Conservation (phyloP, 2,797 vertebrate species). For the Potorous gilbertii region DNA sequence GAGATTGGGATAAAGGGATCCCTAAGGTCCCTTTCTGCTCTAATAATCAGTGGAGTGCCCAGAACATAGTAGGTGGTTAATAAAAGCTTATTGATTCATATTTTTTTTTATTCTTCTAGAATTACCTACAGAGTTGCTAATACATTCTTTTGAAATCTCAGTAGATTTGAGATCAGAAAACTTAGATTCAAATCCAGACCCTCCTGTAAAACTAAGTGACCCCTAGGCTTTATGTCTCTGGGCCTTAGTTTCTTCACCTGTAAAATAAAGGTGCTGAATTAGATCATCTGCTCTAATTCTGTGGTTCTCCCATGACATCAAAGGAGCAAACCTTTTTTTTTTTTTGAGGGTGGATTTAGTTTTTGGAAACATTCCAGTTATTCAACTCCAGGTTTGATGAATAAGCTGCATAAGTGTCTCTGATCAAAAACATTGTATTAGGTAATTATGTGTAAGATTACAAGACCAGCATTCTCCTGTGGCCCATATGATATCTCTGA, state of each 20-base stretch:
- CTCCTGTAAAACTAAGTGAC: not conserved
- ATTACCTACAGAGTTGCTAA: conserved; percentile 16
- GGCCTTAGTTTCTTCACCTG: not conserved
- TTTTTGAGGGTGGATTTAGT: not conserved
- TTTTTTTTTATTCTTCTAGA: conserved; percentile 38
- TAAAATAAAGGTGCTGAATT: not conserved
- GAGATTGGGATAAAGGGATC: not conserved
- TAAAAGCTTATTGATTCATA: not conserved
- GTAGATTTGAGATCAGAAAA: not conserved
- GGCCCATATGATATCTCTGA: not conserved
- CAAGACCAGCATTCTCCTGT: not conserved
- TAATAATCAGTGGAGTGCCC: not conserved
- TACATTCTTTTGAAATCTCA: conserved; percentile 5
- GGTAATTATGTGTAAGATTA: not conserved
- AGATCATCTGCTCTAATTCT: not conserved
- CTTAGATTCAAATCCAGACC: not conserved
- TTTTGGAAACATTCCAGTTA: not conserved
- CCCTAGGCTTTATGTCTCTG: not conserved
- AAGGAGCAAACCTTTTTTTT: not conserved
- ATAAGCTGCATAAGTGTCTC: not conserved
- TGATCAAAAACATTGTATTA: not conserved
- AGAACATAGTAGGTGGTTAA: not conserved
- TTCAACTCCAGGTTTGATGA: not conserved
- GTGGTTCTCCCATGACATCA: not conserved
- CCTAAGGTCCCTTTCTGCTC: not conserved